Base-by-base conservation (phyloP, 1,140 invertebrate species). In the Pseudomyrmex pallidus region DNA sequence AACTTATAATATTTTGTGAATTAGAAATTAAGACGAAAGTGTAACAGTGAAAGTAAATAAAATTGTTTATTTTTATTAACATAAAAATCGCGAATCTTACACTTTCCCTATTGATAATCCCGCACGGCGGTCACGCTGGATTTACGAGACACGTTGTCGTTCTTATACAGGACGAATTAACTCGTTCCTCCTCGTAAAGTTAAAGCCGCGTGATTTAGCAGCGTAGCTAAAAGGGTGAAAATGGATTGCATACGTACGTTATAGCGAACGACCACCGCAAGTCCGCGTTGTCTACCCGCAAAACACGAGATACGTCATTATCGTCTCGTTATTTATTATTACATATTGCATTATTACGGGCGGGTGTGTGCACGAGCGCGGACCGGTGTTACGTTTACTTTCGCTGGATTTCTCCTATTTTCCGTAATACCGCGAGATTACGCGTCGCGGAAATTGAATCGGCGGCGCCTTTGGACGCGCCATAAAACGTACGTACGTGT, bases 321-420 rank as follows among this genome's bases (percentile, higher is more conserved):
- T 91, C 78, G 73, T 80, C 82, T 68, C 63, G 73, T 86, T 90
- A 78, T 89, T 52, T 35, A 35, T 12, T 88, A 88, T 88, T 86
- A 85, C 84, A 89, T 80, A 85, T 88, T 70, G 83, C 87, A 83
- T 87, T 90, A 91, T 91, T 92, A 88, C 89, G 85, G 57, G 86
- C 80, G 48, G 9, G 54, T 22, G 87, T 83, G 86, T 74, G 89
- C 85, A 86, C 77, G 64, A 83, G 67, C 82, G 25, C 82, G 25
- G 17, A 50, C 86, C 50, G 13, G 84, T 86, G 88, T 91, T 90
- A 91, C 89, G 91, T 86, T 91, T 90, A 92, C 92, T 93, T 94
- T 93, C 91, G 84, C 88, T 82, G 89, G 91, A 89, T 93, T 93
- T 94, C 93, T 94, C 93, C 89, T 88, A 92, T 93, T 94, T 94